Evolutionary conservation across 2,888 invertebrate genomes (phyloP).

Genomic region (Hirtodrosophila histrioides): DNA sequence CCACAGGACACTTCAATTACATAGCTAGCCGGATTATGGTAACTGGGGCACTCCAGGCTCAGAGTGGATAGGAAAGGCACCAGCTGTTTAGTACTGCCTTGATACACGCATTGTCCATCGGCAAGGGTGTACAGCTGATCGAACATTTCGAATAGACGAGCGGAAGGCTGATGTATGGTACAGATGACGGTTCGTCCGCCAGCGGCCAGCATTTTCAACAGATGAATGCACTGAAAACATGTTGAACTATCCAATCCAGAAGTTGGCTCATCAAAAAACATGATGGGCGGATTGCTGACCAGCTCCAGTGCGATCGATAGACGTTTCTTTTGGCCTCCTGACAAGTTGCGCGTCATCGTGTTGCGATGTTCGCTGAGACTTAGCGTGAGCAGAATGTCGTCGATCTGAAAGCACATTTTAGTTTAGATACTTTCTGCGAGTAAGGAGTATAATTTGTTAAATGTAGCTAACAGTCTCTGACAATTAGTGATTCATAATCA

Average conservation of each 20-base stretch:
- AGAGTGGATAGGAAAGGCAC: constrained; percentile 93
- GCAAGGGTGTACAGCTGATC: constrained; percentile 97
- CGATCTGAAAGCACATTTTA: constrained; percentile 87
- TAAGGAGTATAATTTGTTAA: too few relatives aligned
- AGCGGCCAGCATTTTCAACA: constrained; percentile 94
- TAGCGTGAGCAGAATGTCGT: constrained; percentile 95
- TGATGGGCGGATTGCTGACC: constrained; percentile 98
- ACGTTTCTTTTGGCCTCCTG: constrained; percentile 97
- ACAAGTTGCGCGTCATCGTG: constrained; percentile 95
- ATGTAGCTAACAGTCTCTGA: too few relatives aligned
- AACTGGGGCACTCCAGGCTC: constrained; percentile 95
- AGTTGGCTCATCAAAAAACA: constrained; percentile 99
- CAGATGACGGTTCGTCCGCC: constrained; percentile 97
- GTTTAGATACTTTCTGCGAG: not conserved
- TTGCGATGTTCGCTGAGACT: constrained; percentile 93
- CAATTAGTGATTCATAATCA: too few relatives aligned
- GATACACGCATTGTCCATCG: constrained; percentile 97
- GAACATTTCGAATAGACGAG: constrained; percentile 97
- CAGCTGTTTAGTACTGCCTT: constrained; percentile 93
- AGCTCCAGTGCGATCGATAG: constrained; percentile 96
- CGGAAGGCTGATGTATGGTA: constrained; percentile 97
- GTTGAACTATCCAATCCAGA: constrained; percentile 98
- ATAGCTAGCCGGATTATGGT: constrained; percentile 98
- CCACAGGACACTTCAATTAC: constrained; percentile 98
- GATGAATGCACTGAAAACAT: constrained; percentile 96